phyloP scores from a whole-genome alignment of 2,113 vertebrate genomes.

The Panthera tigris region DNA sequence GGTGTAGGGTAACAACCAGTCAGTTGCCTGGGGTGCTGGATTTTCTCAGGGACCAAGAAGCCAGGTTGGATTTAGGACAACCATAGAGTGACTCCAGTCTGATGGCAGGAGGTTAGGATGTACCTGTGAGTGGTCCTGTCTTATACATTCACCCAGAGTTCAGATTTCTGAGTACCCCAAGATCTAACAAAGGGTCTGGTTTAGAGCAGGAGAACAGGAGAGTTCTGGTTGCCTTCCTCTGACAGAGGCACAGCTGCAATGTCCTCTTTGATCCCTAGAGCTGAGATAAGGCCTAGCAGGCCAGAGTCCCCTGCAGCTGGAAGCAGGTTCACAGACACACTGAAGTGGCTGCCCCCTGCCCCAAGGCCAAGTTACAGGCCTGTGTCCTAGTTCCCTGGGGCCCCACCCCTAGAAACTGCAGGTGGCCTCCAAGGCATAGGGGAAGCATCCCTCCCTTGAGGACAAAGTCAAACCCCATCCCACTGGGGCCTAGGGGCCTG shows the following conservation, averaged over 20 bases:
- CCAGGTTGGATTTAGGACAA: neutral
- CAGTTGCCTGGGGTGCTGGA: neutral
- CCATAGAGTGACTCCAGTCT: neutral
- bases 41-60: neutral
- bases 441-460: neutral
- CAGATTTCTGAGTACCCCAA: neutral
- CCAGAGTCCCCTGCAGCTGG: conserved; percentile 46
- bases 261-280: conserved; percentile 6
- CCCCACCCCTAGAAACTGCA: conserved; percentile 8
- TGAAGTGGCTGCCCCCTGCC: neutral
- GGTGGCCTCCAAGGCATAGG: conserved; percentile 42
- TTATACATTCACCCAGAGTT: neutral
- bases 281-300: conserved; percentile 25
- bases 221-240: neutral
- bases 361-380: conserved; percentile 19
- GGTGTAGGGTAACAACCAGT: neutral
- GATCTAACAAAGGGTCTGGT: neutral
- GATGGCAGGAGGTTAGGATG: neutral
- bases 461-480: conserved; percentile 9
- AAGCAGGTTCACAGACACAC: neutral
- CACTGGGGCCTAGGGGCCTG: neutral
- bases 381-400: neutral
- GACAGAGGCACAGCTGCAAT: neutral
- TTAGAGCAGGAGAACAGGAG: neutral
- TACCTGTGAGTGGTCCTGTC: neutral